A percentile compares a stretch with the other conserved stretches of the same genome.
phyloP scores from a whole-genome alignment of 1,140 invertebrate species.

The Microplitis demolitor region DNA sequence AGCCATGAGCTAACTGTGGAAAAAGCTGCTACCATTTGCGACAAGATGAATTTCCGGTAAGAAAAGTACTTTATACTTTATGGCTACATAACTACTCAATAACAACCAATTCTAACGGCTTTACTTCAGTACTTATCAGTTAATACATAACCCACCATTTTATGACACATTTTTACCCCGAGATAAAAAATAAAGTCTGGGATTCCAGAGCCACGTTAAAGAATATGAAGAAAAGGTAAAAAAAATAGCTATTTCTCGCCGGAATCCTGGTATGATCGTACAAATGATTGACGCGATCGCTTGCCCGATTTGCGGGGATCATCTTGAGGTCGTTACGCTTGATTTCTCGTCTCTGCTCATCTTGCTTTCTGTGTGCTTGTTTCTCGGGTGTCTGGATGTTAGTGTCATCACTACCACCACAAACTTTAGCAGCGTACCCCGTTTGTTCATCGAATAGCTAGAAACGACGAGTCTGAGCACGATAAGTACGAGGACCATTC shows the following conservation, averaged over 20 bases:
- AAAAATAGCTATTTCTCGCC: not conserved
- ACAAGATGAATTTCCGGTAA: slow-evolving; percentile 79
- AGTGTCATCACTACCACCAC: not conserved
- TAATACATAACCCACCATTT: too few relatives aligned
- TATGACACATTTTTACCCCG: too few relatives aligned
- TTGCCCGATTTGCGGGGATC: not conserved
- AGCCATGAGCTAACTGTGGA: slow-evolving; percentile 83
- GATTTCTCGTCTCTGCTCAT: not conserved
- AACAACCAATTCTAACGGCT: too few relatives aligned
- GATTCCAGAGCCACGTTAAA: not conserved
- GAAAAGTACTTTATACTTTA: slow-evolving; percentile 20
- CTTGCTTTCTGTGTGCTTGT: not conserved
- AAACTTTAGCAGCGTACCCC: not conserved
- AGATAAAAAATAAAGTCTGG: not conserved
- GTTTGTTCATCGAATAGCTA: not conserved
- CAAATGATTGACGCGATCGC: not conserved
- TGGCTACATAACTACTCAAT: too few relatives aligned
- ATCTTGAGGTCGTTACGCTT: not conserved
- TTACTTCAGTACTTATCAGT: too few relatives aligned
- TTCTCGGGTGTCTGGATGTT: not conserved
- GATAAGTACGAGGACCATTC: slow-evolving; percentile 31
- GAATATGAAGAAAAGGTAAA: not conserved
- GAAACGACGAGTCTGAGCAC: slow-evolving; percentile 18
- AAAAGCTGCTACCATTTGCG: slow-evolving; percentile 81
- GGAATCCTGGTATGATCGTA: not conserved